A percentile compares a stretch with the other conserved stretches of the same genome.
These are phyloP conservation scores for Poicephalus meyeri DNA, from an alignment of 2,113 vertebrate species.

Conservation along the genomic window DNA sequence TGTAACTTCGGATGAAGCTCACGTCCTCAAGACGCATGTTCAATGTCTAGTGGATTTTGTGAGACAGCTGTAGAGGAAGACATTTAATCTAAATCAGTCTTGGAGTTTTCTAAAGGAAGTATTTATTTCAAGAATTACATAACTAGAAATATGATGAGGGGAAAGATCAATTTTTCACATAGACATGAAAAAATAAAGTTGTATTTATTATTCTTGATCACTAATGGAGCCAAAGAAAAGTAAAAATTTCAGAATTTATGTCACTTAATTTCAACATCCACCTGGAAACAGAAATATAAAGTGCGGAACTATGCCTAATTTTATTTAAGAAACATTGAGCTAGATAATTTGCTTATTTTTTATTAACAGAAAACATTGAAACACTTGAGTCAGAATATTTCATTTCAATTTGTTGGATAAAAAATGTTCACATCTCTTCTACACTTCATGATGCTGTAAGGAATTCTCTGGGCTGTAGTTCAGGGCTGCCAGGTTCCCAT, in stretches of 20 bases:
- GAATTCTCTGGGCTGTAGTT: neutral
- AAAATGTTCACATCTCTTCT: accelerated
- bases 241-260: neutral
- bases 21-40: neutral
- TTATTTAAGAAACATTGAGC: neutral
- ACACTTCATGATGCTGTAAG: accelerated
- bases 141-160: neutral
- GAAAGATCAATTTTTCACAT: neutral
- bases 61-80: neutral
- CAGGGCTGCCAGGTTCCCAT: neutral
- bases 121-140: neutral
- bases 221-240: neutral
- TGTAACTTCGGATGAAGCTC: neutral
- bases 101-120: neutral
- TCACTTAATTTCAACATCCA: neutral
- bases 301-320: neutral
- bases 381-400: neutral
- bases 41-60: neutral
- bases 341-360: neutral
- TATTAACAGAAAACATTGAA: neutral
- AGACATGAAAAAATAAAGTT: neutral
- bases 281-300: neutral
- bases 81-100: neutral
- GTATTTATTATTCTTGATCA: neutral
- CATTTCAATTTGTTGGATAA: neutral